A percentile compares a stretch with the other conserved stretches of the same genome.
Evolutionary conservation across 1,140 invertebrate genomes (phyloP).

Genomic region (Choristoneura fumiferana): DNA sequence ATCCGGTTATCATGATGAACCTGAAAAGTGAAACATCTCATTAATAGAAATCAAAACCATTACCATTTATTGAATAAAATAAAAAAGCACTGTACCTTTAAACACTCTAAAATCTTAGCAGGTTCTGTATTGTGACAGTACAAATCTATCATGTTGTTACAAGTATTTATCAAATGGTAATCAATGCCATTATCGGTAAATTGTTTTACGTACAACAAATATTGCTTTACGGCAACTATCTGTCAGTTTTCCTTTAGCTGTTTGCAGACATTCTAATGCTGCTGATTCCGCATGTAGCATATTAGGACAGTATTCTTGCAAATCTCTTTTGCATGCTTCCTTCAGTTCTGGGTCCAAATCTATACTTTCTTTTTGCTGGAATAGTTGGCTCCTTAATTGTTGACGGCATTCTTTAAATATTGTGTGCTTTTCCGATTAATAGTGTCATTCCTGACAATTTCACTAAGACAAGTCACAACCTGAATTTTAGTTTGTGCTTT

Average conservation of each 20-base stretch:
- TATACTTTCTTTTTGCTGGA: constrained; percentile 93
- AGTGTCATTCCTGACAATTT: constrained; percentile 93
- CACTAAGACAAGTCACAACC: constrained; percentile 95
- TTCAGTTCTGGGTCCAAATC: constrained; percentile 90
- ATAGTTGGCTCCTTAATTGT: constrained; percentile 92
- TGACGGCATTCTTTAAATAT: constrained; percentile 92
- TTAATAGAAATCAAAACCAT: no score
- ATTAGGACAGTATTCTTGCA: constrained; percentile 86
- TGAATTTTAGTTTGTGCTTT: constrained; percentile 89
- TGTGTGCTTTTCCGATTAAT: constrained; percentile 86
- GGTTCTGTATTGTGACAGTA: constrained; percentile 86
- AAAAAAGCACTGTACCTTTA: constrained; percentile 81
- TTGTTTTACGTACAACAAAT: constrained; percentile 91
- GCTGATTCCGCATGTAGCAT: constrained; percentile 86
- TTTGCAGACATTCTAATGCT: constrained; percentile 93
- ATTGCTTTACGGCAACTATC: constrained; percentile 87
- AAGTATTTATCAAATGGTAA: constrained; percentile 89
- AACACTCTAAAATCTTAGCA: constrained; percentile 84
- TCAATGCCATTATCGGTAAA: constrained; percentile 91
- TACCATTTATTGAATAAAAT: no score
- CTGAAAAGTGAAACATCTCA: constrained; percentile 78
- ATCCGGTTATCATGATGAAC: constrained; percentile 86
- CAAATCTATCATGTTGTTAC: constrained; percentile 90
- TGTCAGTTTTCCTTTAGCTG: constrained; percentile 83
- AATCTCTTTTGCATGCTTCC: constrained; percentile 86